These are phyloP conservation scores for Epinephelus lanceolatus DNA, from an alignment of 2,113 vertebrate genomes.

Conservation along the genomic window DNA sequence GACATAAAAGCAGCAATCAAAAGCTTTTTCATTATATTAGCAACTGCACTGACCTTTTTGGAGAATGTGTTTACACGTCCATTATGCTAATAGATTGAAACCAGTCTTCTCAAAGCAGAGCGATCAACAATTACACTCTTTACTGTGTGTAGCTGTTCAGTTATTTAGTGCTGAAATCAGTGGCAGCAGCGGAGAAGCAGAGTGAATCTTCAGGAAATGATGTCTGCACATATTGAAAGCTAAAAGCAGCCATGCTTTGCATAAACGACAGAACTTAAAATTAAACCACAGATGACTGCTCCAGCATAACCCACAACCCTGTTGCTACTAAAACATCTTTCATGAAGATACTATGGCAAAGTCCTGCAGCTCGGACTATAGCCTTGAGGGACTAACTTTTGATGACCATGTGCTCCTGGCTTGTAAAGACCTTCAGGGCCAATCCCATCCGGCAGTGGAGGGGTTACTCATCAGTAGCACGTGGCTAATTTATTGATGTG, in stretches of 20 bases:
- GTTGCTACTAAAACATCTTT: not conserved
- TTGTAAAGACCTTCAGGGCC: slow-evolving; percentile 13
- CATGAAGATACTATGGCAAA: not conserved
- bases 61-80: slow-evolving; percentile 34
- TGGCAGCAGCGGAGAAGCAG: not conserved
- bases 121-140: slow-evolving; percentile 38
- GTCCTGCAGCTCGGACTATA: not conserved
- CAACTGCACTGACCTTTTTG: slow-evolving; percentile 48
- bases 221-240: not conserved
- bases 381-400: not conserved
- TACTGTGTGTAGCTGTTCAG: slow-evolving; percentile 32
- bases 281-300: not conserved
- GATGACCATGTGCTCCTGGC: slow-evolving; percentile 8
- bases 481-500: slow-evolving; percentile 71
- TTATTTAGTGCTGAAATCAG: slow-evolving; percentile 60
- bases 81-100: slow-evolving; percentile 46
- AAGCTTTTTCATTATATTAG: slow-evolving; percentile 51
- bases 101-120: slow-evolving; percentile 38
- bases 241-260: not conserved
- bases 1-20: slow-evolving; percentile 48
- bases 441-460: not conserved
- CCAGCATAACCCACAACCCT: not conserved
- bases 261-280: not conserved
- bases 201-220: slow-evolving; percentile 10
- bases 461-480: slow-evolving; percentile 41